Percentiles rank a stretch among this genome's conserved stretches.
phyloP scores from a whole-genome alignment of 2,113 vertebrate species.

The Aegithalos caudatus region DNA sequence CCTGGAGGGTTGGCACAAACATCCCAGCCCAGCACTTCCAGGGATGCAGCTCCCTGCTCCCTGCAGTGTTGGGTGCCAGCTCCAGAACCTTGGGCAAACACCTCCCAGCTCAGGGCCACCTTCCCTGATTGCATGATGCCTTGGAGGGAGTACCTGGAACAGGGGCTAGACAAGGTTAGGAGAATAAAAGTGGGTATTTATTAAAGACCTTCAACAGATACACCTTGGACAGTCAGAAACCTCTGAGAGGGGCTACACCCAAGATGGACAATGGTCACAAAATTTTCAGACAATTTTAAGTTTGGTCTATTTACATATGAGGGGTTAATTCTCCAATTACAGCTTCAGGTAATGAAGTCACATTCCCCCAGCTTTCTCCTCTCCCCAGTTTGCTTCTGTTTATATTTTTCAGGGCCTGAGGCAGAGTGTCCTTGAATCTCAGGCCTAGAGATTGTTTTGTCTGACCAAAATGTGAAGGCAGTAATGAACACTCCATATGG shows the following conservation, averaged over 20 bases:
- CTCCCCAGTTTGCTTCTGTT: neutral
- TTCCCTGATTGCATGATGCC: neutral
- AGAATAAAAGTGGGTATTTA: neutral
- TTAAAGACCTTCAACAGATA: neutral
- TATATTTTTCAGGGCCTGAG: rapidly evolving
- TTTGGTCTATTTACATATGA: neutral
- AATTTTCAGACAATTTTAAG: neutral
- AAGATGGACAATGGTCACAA: too few relatives aligned
- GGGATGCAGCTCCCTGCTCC: neutral
- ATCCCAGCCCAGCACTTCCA: neutral
- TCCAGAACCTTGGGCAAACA: rapidly evolving
- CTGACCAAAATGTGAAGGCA: neutral
- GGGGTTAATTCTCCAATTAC: neutral
- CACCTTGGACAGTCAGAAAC: neutral
- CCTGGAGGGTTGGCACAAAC: neutral
- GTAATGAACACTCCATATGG: neutral
- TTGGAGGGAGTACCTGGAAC: neutral
- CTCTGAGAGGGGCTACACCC: neutral
- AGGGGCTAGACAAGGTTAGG: neutral
- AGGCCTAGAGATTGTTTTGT: neutral
- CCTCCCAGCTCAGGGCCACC: neutral
- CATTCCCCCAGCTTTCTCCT: too few relatives aligned
- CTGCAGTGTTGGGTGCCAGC: neutral
- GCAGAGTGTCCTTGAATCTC: neutral
- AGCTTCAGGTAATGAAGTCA: neutral